Evolutionary conservation across 1,140 invertebrate species (phyloP).

Genomic region (Drosophila mauritiana): DNA sequence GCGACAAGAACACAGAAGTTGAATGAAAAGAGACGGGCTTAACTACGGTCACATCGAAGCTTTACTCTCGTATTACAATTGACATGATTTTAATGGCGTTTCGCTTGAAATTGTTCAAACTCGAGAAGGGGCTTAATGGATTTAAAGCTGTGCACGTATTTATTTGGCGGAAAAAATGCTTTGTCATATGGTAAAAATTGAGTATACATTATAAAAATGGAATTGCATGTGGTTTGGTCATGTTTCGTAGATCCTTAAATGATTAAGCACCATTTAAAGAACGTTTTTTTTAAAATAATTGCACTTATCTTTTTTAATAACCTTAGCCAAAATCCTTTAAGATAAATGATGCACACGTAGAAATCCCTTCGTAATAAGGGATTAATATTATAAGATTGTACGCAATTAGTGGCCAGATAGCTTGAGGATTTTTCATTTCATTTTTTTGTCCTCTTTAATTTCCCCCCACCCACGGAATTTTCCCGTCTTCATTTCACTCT

Average conservation of each 20-base stretch:
- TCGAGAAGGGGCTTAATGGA: constrained; percentile 25
- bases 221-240: neutral
- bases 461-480: neutral
- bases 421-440: constrained; percentile 30
- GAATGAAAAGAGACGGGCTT: constrained; percentile 38
- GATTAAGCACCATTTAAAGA: no score
- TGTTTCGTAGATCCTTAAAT: neutral
- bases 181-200: neutral
- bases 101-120: constrained; percentile 39
- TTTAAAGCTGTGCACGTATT: constrained; percentile 26
- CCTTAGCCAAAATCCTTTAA: neutral
- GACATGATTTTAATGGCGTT: constrained; percentile 69
- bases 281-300: neutral
- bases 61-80: constrained; percentile 59
- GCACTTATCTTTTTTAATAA: neutral
- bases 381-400: constrained; percentile 25
- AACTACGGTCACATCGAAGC: constrained; percentile 48
- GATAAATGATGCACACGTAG: constrained; percentile 9
- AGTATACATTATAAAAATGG: neutral
- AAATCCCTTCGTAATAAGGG: constrained; percentile 13
- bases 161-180: constrained; percentile 21
- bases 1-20: neutral
- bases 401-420: constrained; percentile 28
- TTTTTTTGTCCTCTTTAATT: constrained; percentile 3
- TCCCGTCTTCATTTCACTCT: neutral